Percentiles rank a stretch among this genome's conserved stretches.
Conservation (phyloP, 2,888 invertebrate species). For the Chydorus sphaericus region DNA sequence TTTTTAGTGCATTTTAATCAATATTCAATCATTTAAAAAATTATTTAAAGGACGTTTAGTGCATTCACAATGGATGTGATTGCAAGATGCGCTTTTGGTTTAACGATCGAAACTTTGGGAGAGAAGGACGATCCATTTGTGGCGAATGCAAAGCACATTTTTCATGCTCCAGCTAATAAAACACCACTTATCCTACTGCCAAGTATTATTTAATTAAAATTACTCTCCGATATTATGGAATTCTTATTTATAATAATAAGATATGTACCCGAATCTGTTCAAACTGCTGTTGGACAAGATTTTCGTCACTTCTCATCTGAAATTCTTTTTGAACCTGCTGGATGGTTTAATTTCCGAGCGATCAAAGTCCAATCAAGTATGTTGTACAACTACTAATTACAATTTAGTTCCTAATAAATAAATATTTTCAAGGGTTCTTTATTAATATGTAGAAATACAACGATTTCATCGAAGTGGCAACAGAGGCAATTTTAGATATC, state of each 20-base stretch:
- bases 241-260: not conserved
- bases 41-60: slow-evolving; percentile 2
- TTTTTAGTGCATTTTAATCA: not conserved
- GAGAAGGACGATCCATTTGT: slow-evolving; percentile 7
- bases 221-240: not conserved
- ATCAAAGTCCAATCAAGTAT: not conserved
- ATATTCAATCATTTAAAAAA: not conserved
- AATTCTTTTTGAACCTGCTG: slow-evolving; percentile 3
- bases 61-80: slow-evolving; percentile 8
- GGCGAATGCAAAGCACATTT: slow-evolving; percentile 5
- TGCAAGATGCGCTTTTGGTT: slow-evolving; percentile 5
- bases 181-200: slow-evolving; percentile 11
- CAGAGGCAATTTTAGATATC: not conserved
- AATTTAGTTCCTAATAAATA: not conserved
- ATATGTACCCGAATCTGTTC: not conserved
- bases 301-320: not conserved
- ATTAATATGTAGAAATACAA: not conserved
- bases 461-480: slow-evolving; percentile 13
- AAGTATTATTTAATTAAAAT: not conserved
- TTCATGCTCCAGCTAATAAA: not conserved
- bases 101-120: slow-evolving; percentile 4
- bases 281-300: not conserved
- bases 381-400: not conserved
- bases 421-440: not conserved
- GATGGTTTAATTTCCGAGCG: slow-evolving; percentile 7